Conservation (phyloP, 2,113 vertebrate species). For the Channa argus region DNA sequence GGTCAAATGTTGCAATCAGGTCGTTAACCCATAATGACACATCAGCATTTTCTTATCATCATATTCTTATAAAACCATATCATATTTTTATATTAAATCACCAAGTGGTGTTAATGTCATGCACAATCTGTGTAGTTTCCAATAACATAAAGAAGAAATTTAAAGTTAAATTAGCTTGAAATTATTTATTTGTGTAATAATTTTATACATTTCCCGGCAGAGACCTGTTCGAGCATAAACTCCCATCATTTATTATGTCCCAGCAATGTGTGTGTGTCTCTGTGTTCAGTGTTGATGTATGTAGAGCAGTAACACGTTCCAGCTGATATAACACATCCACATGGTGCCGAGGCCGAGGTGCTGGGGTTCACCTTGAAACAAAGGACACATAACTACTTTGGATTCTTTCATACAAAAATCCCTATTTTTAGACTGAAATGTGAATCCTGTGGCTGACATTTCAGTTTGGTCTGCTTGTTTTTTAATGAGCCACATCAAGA, state of each 20-base stretch:
- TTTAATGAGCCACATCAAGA: slow-evolving; percentile 1
- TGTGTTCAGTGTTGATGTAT: neutral
- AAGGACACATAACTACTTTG: neutral
- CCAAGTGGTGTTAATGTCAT: too few species aligned
- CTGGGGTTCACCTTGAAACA: slow-evolving; percentile 45
- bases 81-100: too few species aligned
- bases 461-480: neutral
- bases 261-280: neutral
- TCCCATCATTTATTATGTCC: neutral
- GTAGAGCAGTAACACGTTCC: slow-evolving; percentile 17
- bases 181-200: too few species aligned
- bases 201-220: too few species aligned
- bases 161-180: too few species aligned
- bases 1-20: too few species aligned
- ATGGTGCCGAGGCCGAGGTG: slow-evolving; percentile 22
- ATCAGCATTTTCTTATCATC: too few species aligned
- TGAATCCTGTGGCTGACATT: neutral
- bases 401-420: neutral
- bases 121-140: too few species aligned
- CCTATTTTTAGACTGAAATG: neutral
- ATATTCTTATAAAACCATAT: too few species aligned
- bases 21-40: too few species aligned
- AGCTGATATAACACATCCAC: slow-evolving; percentile 34
- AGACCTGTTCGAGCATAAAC: too few species aligned
- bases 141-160: too few species aligned